These are phyloP conservation scores for Triplophysa rosa DNA, from an alignment of 2,113 vertebrate species.

Conservation along the genomic window DNA sequence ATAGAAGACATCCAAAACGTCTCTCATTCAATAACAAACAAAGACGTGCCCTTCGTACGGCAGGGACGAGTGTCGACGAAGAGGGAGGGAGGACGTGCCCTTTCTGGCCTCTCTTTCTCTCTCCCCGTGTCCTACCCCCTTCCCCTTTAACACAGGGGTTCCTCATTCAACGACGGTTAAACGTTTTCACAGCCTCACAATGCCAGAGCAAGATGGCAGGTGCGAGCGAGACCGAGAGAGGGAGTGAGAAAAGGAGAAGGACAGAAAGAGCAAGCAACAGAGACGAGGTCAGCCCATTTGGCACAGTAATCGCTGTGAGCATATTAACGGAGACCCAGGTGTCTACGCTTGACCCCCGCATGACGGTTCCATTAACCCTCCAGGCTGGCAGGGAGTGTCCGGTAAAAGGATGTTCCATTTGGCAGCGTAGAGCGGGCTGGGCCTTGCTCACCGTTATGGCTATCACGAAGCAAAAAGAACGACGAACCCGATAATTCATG, in stretches of 20 bases:
- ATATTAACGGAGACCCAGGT: constrained; percentile 93
- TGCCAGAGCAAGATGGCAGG: constrained; percentile 79
- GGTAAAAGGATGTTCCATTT: constrained; percentile 78
- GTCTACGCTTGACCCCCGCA: constrained; percentile 85
- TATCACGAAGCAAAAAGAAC: constrained; percentile 62
- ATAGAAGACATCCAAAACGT: constrained; percentile 66
- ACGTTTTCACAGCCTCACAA: constrained; percentile 93
- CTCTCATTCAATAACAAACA: constrained; percentile 69
- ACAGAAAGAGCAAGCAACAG: constrained; percentile 81
- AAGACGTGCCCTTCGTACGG: constrained; percentile 69
- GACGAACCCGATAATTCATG: constrained; percentile 57
- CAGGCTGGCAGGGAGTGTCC: constrained; percentile 62
- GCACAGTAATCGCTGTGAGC: constrained; percentile 92
- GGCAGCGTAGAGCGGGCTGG: constrained; percentile 44
- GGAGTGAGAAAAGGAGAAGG: constrained; percentile 66
- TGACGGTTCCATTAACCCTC: constrained; percentile 76
- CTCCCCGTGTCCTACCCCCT: constrained; percentile 68
- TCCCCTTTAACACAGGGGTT: constrained; percentile 67
- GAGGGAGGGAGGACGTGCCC: constrained; percentile 73
- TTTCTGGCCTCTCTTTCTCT: constrained; percentile 72
- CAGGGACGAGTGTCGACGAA: constrained; percentile 70
- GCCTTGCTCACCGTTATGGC: constrained; percentile 51
- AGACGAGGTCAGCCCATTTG: constrained; percentile 96
- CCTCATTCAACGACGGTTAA: constrained; percentile 93
- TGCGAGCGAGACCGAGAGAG: constrained; percentile 87